Conservation (phyloP, 2,888 invertebrate species). For the Eilema sororculum region DNA sequence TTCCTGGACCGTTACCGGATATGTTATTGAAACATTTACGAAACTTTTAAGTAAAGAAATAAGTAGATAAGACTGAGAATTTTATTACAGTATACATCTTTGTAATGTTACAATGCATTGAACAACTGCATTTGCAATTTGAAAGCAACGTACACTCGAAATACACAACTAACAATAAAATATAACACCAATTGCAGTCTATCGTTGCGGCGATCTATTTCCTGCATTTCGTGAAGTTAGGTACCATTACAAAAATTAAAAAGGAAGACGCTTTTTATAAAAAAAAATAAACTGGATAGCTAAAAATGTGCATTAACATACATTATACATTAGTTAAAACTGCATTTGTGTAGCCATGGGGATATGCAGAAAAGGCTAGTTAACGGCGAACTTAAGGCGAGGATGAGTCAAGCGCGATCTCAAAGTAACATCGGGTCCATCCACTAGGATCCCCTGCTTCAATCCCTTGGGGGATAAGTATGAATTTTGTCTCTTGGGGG, state of each 20-base stretch:
- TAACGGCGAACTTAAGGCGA: no score
- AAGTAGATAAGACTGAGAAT: constrained; percentile 11
- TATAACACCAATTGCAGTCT: not conserved
- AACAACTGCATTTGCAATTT: constrained; percentile 11
- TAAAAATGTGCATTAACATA: no score
- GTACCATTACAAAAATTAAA: constrained; percentile 4
- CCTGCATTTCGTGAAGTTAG: constrained; percentile 11
- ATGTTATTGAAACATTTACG: not conserved
- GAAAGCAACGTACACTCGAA: constrained; percentile 6
- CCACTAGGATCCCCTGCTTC: no score
- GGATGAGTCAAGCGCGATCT: no score
- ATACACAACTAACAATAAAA: not conserved
- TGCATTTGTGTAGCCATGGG: no score
- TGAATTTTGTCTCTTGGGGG: no score
- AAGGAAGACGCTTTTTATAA: constrained; percentile 6
- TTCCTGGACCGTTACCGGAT: no score
- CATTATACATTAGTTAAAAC: no score
- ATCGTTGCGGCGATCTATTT: constrained; percentile 12
- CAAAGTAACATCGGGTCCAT: no score
- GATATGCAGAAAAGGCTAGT: no score
- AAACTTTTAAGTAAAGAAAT: not conserved
- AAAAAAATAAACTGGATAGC: no score
- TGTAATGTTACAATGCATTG: constrained; percentile 8
- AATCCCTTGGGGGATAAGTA: no score
- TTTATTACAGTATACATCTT: not conserved